Percentiles rank a stretch among this genome's conserved stretches.
Conservation (phyloP, 2,888 invertebrate genomes). For the Apotomis capreana region DNA sequence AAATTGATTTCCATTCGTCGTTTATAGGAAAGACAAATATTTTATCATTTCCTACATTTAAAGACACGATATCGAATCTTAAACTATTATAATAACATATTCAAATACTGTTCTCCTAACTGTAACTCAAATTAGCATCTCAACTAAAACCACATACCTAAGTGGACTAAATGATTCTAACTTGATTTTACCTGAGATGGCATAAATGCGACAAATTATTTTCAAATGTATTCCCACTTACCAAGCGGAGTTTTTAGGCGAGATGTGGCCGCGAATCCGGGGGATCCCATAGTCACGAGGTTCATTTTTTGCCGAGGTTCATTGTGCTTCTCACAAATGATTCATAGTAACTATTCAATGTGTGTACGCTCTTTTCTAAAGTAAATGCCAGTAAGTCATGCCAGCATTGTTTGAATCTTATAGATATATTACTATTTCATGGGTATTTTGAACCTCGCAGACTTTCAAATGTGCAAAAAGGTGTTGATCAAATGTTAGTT, state of each 20-base stretch:
- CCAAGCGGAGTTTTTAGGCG: constrained; percentile 20
- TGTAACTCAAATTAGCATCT: constrained; percentile 35
- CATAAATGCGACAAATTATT: constrained; percentile 17
- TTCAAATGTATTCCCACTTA: constrained; percentile 27
- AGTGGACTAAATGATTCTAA: constrained; percentile 25
- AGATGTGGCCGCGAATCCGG: constrained; percentile 24
- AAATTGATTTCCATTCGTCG: too few relatives aligned
- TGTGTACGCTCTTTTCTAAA: constrained; percentile 10
- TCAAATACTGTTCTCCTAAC: constrained; percentile 30
- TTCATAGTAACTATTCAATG: constrained; percentile 31
- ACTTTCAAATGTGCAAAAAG: neutral
- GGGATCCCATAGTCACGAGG: constrained; percentile 39
- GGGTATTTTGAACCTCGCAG: constrained; percentile 5
- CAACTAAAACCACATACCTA: constrained; percentile 24
- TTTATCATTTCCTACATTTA: too few relatives aligned
- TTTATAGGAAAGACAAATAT: too few relatives aligned
- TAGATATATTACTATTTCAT: neutral
- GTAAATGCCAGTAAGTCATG: constrained; percentile 11
- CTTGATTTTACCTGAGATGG: constrained; percentile 17
- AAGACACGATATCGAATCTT: too few relatives aligned
- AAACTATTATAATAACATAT: neutral
- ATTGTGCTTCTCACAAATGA: constrained; percentile 30
- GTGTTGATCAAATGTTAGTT: too few relatives aligned
- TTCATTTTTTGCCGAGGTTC: constrained; percentile 39
- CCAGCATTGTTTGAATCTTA: neutral